phyloP scores from a whole-genome alignment of 2,113 vertebrate genomes.

The Erythrolamprus reginae region DNA sequence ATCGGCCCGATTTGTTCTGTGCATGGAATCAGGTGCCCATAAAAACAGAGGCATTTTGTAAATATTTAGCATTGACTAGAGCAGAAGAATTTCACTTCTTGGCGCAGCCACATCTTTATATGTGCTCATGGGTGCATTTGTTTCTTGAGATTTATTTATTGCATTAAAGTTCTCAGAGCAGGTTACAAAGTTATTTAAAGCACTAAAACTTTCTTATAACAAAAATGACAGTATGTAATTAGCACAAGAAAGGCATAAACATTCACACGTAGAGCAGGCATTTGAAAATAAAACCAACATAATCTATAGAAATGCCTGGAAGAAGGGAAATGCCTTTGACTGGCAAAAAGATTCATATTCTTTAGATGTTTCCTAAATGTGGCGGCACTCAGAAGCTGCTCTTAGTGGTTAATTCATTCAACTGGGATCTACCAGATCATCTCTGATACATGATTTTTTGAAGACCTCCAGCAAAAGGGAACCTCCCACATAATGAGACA shows the following conservation, averaged over 20 bases:
- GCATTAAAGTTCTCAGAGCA: neutral
- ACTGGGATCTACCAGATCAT: neutral
- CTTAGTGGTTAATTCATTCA: neutral
- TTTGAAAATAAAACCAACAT: neutral
- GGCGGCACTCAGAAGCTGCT: neutral
- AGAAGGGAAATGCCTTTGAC: neutral
- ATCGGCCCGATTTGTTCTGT: no score
- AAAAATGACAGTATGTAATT: neutral
- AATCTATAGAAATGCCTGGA: neutral
- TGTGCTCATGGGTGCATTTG: neutral
- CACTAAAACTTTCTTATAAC: neutral
- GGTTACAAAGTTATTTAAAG: neutral
- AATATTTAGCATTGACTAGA: neutral
- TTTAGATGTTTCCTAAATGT: neutral
- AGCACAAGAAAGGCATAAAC: neutral
- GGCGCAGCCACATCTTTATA: neutral
- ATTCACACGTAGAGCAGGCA: neutral
- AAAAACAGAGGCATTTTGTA: neutral
- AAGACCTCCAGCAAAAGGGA: neutral
- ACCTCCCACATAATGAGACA: neutral
- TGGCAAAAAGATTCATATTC: neutral
- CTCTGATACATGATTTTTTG: neutral
- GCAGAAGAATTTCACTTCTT: neutral
- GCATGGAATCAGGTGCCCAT: neutral
- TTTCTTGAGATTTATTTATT: neutral